A percentile compares a stretch with the other conserved stretches of the same genome.
Evolutionary conservation across 2,113 vertebrate genomes (phyloP).

Genomic region (Hypocryptadius cinnamomeus): DNA sequence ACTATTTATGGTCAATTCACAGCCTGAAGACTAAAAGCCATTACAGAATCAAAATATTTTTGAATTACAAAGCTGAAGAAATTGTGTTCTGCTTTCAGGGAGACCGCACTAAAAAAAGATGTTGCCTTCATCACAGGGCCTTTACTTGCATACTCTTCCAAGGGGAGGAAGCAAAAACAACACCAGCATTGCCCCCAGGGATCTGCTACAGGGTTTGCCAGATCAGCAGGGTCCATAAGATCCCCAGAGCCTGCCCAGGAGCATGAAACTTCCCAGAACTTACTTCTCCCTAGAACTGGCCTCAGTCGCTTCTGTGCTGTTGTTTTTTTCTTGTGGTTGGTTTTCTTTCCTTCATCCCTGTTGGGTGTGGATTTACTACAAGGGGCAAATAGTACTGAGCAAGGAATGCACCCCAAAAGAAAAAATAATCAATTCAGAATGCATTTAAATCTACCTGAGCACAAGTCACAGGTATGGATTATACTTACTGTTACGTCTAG

Average conservation of each 20-base stretch:
- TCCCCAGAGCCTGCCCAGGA: background rate
- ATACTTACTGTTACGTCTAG: background rate
- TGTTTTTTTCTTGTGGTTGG: background rate
- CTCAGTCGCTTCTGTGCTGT: background rate
- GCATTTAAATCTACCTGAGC: background rate
- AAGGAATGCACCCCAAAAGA: background rate
- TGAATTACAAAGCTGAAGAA: conserved; percentile 22
- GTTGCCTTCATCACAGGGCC: background rate
- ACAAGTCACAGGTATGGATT: background rate
- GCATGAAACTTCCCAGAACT: background rate
- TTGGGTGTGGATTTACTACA: background rate
- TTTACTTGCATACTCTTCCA: background rate
- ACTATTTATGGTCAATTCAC: conserved; percentile 47
- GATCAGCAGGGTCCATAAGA: background rate
- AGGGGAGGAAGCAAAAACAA: background rate
- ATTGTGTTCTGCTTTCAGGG: background rate
- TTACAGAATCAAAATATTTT: conserved; percentile 15
- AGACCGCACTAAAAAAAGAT: background rate
- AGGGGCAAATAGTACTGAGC: background rate
- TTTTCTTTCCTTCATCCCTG: background rate
- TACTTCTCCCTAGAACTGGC: background rate
- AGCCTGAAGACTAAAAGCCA: conserved; percentile 26
- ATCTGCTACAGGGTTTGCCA: background rate
- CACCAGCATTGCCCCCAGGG: background rate
- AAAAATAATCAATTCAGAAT: background rate